A percentile compares a stretch with the other conserved stretches of the same genome.
Evolutionary conservation across 1,140 invertebrate species (phyloP).

Genomic region (Daktulosphaira vitifoliae): DNA sequence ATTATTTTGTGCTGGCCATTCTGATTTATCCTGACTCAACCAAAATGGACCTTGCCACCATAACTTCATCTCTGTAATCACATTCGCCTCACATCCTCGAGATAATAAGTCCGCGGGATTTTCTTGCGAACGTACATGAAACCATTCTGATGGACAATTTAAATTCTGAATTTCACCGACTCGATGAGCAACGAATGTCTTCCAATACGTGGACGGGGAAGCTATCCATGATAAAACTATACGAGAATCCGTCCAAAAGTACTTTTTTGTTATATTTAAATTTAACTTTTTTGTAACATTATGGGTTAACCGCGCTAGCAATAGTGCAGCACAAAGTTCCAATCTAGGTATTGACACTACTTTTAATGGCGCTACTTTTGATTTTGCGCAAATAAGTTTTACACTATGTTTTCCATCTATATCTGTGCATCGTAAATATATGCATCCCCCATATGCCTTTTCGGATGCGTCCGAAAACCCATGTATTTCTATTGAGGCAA

Average conservation of each 20-base stretch:
- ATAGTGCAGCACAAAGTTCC: slow-evolving; percentile 45
- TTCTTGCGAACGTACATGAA: slow-evolving; percentile 34
- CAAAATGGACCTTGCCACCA: slow-evolving; percentile 31
- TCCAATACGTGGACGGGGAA: slow-evolving; percentile 7
- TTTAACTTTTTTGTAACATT: slow-evolving; percentile 35
- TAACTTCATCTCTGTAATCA: not conserved
- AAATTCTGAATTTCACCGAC: slow-evolving; percentile 39
- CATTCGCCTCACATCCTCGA: slow-evolving; percentile 35
- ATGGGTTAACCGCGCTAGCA: slow-evolving; percentile 42
- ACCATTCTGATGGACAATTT: slow-evolving; percentile 35
- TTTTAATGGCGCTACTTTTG: slow-evolving; percentile 24
- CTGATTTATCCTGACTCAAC: not conserved
- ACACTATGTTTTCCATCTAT: not conserved
- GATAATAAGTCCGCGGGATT: slow-evolving; percentile 41
- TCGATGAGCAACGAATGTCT: slow-evolving; percentile 26
- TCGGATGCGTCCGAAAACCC: slow-evolving; percentile 40
- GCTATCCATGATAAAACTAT: slow-evolving; percentile 31
- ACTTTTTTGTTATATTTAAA: slow-evolving; percentile 1
- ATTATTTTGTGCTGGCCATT: not conserved
- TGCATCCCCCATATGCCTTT: slow-evolving; percentile 39
- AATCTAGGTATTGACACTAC: slow-evolving; percentile 38
- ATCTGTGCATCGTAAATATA: slow-evolving; percentile 36
- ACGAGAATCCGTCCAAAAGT: slow-evolving; percentile 29
- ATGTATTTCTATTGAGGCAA: slow-evolving; percentile 36
- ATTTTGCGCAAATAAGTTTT: slow-evolving; percentile 15